Evolutionary conservation across 1,140 invertebrate species (phyloP).

Genomic region (Yoshiicerus persimilis): DNA sequence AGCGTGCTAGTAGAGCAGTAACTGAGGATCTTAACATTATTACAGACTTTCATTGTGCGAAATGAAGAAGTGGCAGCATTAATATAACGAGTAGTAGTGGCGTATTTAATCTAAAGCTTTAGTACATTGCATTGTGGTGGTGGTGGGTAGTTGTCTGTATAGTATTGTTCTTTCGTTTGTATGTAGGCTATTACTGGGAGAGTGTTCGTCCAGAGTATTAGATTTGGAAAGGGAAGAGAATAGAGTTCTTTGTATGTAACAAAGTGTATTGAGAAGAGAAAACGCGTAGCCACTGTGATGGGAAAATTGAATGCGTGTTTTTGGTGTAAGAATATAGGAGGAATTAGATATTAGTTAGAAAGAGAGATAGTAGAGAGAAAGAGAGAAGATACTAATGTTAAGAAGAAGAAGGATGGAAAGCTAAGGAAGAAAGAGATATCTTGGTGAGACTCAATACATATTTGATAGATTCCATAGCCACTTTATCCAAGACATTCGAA

Average conservation of each 20-base stretch:
- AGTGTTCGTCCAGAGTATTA: background rate
- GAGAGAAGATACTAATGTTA: background rate
- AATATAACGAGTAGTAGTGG: no score
- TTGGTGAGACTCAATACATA: slow-evolving; percentile 18
- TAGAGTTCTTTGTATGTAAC: background rate
- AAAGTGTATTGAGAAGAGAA: background rate
- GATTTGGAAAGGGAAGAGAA: background rate
- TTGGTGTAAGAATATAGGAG: background rate
- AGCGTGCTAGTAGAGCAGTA: no score
- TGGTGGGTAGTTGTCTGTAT: background rate
- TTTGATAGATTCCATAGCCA: slow-evolving; percentile 23
- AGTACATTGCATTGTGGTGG: background rate
- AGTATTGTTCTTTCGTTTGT: background rate
- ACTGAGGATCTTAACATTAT: no score
- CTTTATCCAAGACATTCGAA: background rate
- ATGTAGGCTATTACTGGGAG: background rate
- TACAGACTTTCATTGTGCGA: no score
- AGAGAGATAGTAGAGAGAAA: no score
- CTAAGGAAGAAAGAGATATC: background rate
- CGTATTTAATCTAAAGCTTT: no score
- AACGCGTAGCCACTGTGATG: background rate
- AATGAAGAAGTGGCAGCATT: no score
- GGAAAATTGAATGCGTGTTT: background rate
- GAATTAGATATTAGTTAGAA: no score
- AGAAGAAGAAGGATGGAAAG: background rate